Conservation (phyloP, 2,888 invertebrate genomes). For the Apamea monoglypha region DNA sequence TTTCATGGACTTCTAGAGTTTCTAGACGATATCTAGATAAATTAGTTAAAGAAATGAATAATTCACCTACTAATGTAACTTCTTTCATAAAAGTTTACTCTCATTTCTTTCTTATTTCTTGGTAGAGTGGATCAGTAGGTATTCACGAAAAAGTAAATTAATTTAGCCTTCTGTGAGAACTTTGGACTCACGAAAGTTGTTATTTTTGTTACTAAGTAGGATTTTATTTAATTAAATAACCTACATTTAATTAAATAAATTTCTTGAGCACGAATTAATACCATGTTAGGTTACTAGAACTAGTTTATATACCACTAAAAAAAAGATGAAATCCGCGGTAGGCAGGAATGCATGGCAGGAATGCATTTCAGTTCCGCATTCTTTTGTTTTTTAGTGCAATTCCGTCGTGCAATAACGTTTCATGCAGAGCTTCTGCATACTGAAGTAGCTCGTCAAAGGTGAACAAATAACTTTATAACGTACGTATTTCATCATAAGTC, state of each 20-base stretch:
- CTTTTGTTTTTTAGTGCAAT: not conserved
- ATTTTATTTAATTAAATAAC: constrained; percentile 1
- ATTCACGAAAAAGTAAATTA: constrained; percentile 31
- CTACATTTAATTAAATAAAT: too few species aligned
- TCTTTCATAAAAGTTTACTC: not conserved
- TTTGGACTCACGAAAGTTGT: constrained; percentile 16
- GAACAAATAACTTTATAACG: not conserved
- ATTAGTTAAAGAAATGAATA: constrained; percentile 10
- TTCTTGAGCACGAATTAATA: not conserved
- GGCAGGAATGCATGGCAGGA: not conserved
- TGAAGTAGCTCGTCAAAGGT: not conserved
- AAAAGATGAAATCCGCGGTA: too few species aligned
- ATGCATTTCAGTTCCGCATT: too few species aligned
- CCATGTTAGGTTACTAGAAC: too few species aligned
- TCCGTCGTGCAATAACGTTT: too few species aligned
- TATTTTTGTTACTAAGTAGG: not conserved
- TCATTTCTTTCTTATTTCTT: constrained; percentile 2
- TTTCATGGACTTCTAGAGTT: not conserved
- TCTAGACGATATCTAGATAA: not conserved
- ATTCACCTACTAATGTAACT: not conserved
- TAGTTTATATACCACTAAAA: too few species aligned
- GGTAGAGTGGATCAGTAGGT: not conserved
- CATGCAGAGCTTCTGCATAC: not conserved
- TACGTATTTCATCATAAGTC: not conserved
- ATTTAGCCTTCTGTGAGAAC: constrained; percentile 31